These are phyloP conservation scores for Variabilichromis moorii DNA, from an alignment of 2,113 vertebrate genomes.

Conservation along the genomic window DNA sequence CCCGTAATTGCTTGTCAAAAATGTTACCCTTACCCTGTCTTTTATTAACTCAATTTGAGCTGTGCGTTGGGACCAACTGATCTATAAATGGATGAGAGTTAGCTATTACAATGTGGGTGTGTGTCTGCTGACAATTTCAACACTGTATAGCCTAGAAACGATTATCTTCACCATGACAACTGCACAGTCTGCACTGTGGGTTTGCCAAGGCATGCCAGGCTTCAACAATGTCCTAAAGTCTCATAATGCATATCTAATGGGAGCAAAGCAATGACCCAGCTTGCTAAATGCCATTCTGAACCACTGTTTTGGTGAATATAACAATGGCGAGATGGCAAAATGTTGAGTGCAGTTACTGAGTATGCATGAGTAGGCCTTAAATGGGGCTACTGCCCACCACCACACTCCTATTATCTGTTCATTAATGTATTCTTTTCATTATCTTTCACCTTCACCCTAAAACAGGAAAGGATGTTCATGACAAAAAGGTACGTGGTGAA, in stretches of 20 bases:
- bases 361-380: slow-evolving; percentile 7
- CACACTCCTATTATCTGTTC: slow-evolving; percentile 5
- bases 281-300: slow-evolving; percentile 31
- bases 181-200: slow-evolving; percentile 1
- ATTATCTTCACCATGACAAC: slow-evolving; percentile 48
- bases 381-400: slow-evolving; percentile 4
- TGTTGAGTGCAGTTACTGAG: background rate
- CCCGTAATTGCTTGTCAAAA: background rate
- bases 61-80: background rate
- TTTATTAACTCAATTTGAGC: background rate
- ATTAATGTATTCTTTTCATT: slow-evolving; percentile 53
- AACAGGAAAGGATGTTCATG: slow-evolving; percentile 38
- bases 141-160: background rate
- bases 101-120: background rate
- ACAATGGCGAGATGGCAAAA: slow-evolving; percentile 12
- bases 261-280: slow-evolving; percentile 5
- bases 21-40: background rate
- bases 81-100: background rate
- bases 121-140: background rate
- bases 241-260: slow-evolving; percentile 1
- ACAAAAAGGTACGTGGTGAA: slow-evolving; percentile 35
- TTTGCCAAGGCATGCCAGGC: slow-evolving; percentile 26
- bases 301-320: background rate
- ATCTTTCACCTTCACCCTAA: slow-evolving; percentile 52
- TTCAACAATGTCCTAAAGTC: slow-evolving; percentile 15